These are phyloP conservation scores for Sipunculus nudus DNA, from an alignment of 2,888 invertebrate species.

Conservation along the genomic window DNA sequence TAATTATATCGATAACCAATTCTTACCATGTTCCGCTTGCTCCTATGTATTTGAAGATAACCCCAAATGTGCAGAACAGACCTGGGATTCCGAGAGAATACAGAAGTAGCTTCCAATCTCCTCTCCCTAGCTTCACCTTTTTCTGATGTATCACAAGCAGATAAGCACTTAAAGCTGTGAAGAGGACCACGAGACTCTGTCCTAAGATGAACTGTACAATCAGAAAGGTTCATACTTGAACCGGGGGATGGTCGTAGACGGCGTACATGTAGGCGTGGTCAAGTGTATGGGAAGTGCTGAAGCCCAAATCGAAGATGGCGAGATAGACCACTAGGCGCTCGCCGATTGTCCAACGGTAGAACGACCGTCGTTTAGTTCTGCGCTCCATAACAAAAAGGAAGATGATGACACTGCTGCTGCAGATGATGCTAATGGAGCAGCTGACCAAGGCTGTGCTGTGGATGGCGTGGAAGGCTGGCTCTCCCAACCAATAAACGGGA, in stretches of 20 bases:
- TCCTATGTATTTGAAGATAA: too few relatives aligned
- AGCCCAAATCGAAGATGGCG: slow-evolving; percentile 1
- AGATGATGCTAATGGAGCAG: background rate
- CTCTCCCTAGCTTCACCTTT: slow-evolving; percentile 12
- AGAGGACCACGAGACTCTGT: slow-evolving; percentile 22
- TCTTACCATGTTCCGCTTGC: too few relatives aligned
- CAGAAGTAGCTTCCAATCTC: slow-evolving; percentile 14
- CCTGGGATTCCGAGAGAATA: slow-evolving; percentile 12
- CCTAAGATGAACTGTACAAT: slow-evolving; percentile 24
- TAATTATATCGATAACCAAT: too few relatives aligned
- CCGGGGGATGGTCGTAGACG: slow-evolving; percentile 1
- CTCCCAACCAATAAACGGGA: background rate
- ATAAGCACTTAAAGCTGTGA: slow-evolving; percentile 28
- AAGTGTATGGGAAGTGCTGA: background rate
- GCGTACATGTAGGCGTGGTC: slow-evolving; percentile 5
- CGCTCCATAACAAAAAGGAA: too few relatives aligned
- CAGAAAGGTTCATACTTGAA: slow-evolving; percentile 13
- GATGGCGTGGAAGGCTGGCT: background rate
- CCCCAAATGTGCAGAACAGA: background rate
- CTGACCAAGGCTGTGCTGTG: background rate
- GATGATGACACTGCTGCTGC: background rate
- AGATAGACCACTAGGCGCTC: slow-evolving; percentile 11
- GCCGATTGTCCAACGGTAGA: background rate
- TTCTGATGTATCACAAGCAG: slow-evolving; percentile 21
- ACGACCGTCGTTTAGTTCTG: too few relatives aligned